Evolutionary conservation across 2,113 vertebrate species (phyloP).

Genomic region (Mesoclemmys tuberculata): DNA sequence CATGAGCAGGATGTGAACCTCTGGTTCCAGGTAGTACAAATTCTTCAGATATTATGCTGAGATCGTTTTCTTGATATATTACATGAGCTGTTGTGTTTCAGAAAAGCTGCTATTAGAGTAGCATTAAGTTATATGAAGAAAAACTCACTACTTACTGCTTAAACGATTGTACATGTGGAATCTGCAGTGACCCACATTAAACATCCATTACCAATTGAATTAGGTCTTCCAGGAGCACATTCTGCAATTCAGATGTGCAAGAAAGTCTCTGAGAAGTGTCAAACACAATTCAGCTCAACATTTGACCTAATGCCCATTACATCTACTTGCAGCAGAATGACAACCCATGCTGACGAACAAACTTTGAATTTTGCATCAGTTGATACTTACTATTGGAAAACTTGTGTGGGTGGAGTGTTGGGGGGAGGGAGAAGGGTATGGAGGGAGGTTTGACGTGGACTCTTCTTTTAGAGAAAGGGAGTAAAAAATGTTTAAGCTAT

Average conservation of each 20-base stretch:
- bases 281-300: constrained; percentile 51
- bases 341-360: neutral
- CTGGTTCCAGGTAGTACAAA: neutral
- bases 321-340: neutral
- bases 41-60: neutral
- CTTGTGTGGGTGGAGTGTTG: neutral
- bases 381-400: constrained; percentile 49
- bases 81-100: constrained; percentile 28
- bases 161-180: constrained; percentile 26
- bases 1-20: constrained; percentile 12
- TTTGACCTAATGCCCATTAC: constrained; percentile 41
- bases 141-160: constrained; percentile 53
- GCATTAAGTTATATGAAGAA: neutral
- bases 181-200: constrained; percentile 49
- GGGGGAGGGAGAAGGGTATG: constrained; percentile 3
- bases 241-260: constrained; percentile 65
- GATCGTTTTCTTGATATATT: constrained; percentile 15
- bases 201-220: constrained; percentile 55
- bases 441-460: neutral
- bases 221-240: constrained; percentile 53
- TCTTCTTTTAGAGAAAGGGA: neutral
- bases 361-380: constrained; percentile 32
- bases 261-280: constrained; percentile 58
- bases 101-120: neutral
- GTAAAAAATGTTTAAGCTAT: constrained; percentile 24